Evolutionary conservation across 2,797 vertebrate genomes (phyloP), one percentile per base, ranked within the genome.

Genomic region (Phrynocephalus guinanensis): DNA sequence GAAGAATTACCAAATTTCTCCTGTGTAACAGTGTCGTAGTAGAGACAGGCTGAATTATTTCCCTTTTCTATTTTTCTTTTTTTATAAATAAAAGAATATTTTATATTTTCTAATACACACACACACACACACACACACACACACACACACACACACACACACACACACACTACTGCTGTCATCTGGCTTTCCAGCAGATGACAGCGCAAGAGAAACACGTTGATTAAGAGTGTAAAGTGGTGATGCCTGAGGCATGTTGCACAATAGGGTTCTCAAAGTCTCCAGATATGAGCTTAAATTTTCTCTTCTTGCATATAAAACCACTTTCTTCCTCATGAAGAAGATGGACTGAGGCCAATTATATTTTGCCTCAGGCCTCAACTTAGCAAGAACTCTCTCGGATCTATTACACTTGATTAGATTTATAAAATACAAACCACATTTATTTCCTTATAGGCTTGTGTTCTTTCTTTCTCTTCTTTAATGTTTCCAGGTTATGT

Each of bases 381-480:
- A 60, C 78, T 63, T 77, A 86, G 52, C 76, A 76, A 73, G 72
- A 33, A 26, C 33, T 68, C 30, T 86, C 38, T 86, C 66, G 9
- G 22, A 85, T 85, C 72, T 87, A 82, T 87, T 85, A 72, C n/a
- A 82, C 68, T 82, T 85, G 38, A 87, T 85, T 82, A 82, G 50
- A 66, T 67, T 67, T 87, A 81, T 79, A 78, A 52, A 83, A 33
- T 90, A 77, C 70, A 63, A 82, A 68, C 56, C 16, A 26, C 15
- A 52, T 30, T 86, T 72, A 50, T 13, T 63, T 50, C n/a, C 11
- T 88, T 70, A 38, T 67, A 30, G 30, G 50, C 28, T 33, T 78
- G 16, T 28, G 52, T 48, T 72, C 16, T 77, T 63, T 60, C 71
- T 60, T 5, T 86, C 84, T 89, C 50, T n/a, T 82, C 66, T 38